Evolutionary conservation across 1,140 invertebrate species (phyloP).

Genomic region (Aphaenogaster ashmeadi): DNA sequence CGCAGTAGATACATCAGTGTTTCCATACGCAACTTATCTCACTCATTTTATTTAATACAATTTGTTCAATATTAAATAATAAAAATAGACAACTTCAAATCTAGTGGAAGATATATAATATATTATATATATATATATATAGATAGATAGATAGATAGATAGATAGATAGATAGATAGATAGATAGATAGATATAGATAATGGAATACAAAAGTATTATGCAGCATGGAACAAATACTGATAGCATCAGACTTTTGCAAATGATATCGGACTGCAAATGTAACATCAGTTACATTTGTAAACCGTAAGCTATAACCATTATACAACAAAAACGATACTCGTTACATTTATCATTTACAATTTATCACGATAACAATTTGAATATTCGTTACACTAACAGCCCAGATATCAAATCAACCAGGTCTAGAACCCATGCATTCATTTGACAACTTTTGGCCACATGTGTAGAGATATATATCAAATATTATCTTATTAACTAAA

Average conservation of each 20-base stretch:
- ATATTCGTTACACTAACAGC: constrained; percentile 73
- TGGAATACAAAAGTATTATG: not conserved
- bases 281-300: constrained; percentile 73
- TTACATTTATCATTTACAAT: constrained; percentile 27
- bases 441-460: constrained; percentile 62
- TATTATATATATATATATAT: not conserved
- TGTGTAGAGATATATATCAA: constrained; percentile 32
- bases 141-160: too few relatives aligned
- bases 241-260: constrained; percentile 64
- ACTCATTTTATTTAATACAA: constrained; percentile 6
- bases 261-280: constrained; percentile 76
- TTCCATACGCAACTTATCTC: constrained; percentile 49
- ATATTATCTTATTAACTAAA: constrained; percentile 23
- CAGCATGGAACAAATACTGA: constrained; percentile 64
- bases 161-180: too few relatives aligned
- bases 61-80: not conserved
- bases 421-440: constrained; percentile 74
- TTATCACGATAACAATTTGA: constrained; percentile 35
- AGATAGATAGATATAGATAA: too few relatives aligned
- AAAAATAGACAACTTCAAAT: constrained; percentile 12
- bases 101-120: not conserved
- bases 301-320: constrained; percentile 43
- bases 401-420: constrained; percentile 77
- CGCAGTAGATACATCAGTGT: constrained; percentile 59
- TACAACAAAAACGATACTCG: not conserved